These are phyloP conservation scores for Stenurella melanura DNA, from an alignment of 2,888 invertebrate species.

Conservation along the genomic window DNA sequence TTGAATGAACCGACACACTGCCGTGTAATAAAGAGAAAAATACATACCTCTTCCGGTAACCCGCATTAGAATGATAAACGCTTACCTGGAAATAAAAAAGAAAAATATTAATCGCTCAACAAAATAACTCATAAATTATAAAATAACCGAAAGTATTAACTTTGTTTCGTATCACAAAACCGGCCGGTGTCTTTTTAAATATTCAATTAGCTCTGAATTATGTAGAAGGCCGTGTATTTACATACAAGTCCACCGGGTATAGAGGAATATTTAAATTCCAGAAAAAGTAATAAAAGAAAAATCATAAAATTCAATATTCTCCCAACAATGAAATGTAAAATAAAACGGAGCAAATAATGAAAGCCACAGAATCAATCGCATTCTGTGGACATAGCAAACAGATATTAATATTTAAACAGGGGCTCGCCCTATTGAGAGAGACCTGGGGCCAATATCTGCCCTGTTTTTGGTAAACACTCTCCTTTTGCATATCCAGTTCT, in stretches of 20 bases:
- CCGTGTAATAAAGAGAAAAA: slow-evolving; percentile 22
- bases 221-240: slow-evolving; percentile 30
- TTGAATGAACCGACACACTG: not conserved
- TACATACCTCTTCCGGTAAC: slow-evolving; percentile 20
- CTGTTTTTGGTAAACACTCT: slow-evolving; percentile 31
- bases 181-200: slow-evolving; percentile 36
- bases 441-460: slow-evolving; percentile 41
- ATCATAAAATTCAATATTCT: slow-evolving; percentile 60
- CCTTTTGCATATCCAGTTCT: slow-evolving; percentile 9
- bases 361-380: slow-evolving; percentile 67
- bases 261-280: slow-evolving; percentile 41
- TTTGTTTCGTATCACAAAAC: slow-evolving; percentile 23
- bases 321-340: slow-evolving; percentile 63
- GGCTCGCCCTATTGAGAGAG: slow-evolving; percentile 41
- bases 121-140: slow-evolving; percentile 38
- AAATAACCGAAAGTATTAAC: slow-evolving; percentile 19
- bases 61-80: not conserved
- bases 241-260: slow-evolving; percentile 21
- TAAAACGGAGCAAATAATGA: slow-evolving; percentile 65
- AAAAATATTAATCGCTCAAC: slow-evolving; percentile 36
- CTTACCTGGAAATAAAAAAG: slow-evolving; percentile 37
- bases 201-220: slow-evolving; percentile 37
- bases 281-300: slow-evolving; percentile 57
- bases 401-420: slow-evolving; percentile 64
- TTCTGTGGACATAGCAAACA: slow-evolving; percentile 65